Percentiles rank a stretch among this genome's conserved stretches.
Conservation (phyloP, 2,888 invertebrate species). For the Pyrgus malvae region DNA sequence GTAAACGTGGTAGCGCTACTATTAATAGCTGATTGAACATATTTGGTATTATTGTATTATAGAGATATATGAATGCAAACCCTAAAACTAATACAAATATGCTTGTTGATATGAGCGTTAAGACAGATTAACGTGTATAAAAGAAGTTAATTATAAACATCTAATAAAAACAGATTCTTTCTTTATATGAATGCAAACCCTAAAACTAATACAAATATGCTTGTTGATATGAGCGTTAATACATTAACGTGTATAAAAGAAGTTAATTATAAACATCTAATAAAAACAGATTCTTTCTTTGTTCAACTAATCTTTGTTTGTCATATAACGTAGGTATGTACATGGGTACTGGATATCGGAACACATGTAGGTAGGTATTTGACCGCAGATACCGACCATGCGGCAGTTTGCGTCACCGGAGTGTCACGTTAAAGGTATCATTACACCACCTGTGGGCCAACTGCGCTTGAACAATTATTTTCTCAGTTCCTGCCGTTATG, state of each 20-base stretch:
- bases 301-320: background rate
- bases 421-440: slow-evolving; percentile 20
- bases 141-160: too few species aligned
- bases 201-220: too few species aligned
- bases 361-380: background rate
- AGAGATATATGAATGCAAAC: too few species aligned
- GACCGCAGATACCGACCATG: slow-evolving; percentile 21
- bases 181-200: too few species aligned
- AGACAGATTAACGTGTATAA: too few species aligned
- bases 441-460: slow-evolving; percentile 15
- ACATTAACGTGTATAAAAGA: too few species aligned
- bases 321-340: background rate
- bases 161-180: background rate
- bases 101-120: too few species aligned
- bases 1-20: too few species aligned
- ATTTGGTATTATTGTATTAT: too few species aligned
- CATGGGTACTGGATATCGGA: background rate
- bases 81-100: too few species aligned
- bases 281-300: background rate
- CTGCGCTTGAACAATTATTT: slow-evolving; percentile 10
- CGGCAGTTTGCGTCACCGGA: slow-evolving; percentile 12
- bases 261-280: background rate
- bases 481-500: background rate
- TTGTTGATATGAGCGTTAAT: too few species aligned
- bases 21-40: too few species aligned